Base-by-base conservation (phyloP, 2,797 vertebrate species). In the Etheostoma perlongum region DNA sequence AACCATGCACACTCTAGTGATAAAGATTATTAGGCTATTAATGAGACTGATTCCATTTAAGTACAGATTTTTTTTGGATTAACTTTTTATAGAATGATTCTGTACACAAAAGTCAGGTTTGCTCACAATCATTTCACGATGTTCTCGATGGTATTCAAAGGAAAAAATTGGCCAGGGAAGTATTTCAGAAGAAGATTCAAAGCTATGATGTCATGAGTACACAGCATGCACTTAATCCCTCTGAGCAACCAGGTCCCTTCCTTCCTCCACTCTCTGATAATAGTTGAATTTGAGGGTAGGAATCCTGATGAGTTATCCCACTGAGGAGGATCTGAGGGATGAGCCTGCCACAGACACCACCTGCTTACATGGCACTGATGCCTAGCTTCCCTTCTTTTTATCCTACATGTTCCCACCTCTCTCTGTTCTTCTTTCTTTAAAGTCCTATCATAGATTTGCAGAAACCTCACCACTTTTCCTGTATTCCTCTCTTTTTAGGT, bases 291-390 rank as follows among this genome's bases (percentile, higher is more conserved):
- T 88, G 84, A 85, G n/a, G 88, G 83, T 72, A 61, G 78, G 86
- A 89, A 91, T 91, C 79, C 73, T 89, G 88, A 91, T 88, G 80
- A 91, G 91, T 79, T 64, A 55, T 84, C 87, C 90, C 80, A 85
- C 85, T 68, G 89, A 85, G 89, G 67, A 77, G 78, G 90, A 91
- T 92, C 90, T 91, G 83, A 93, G 70, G n/a, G 79, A 78, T 60
- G 77, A 81, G 83, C 65, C 67, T 71, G 72, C 73, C 81, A 74
- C 76, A 84, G 83, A 87, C 82, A 81, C 81, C 82, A 86, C 87
- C 89, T 87, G 89, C 83, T 80, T 85, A 63, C 83, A 86, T 68
- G 68, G 72, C 81, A 72, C 74, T 68, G 83, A 85, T 85, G 83
- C 85, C 84, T 62, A 52, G 76, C 69, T 84, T 74, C 55, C 61